Percentiles rank a stretch among this genome's conserved stretches.
phyloP scores from a whole-genome alignment of 2,888 invertebrate species.

The Drosophila subquinaria region DNA sequence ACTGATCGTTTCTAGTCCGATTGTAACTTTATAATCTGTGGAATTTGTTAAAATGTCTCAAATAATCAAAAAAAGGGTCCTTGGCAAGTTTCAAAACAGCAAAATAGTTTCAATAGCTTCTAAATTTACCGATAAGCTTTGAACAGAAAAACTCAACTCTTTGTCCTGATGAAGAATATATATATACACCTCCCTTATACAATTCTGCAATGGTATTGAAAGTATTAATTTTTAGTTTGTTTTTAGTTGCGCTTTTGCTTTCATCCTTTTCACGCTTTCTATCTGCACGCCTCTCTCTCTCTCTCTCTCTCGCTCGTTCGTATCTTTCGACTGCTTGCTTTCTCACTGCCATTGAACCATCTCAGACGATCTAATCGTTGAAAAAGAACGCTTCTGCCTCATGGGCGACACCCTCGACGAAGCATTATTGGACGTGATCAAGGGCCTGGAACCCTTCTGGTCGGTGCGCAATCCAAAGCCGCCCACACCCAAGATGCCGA shows the following conservation, averaged over 20 bases:
- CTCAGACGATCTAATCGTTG: slow-evolving; percentile 93
- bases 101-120: too few species aligned
- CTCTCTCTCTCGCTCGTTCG: slow-evolving; percentile 37
- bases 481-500: slow-evolving; percentile 84
- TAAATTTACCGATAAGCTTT: too few species aligned
- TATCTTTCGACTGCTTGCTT: slow-evolving; percentile 56
- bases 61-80: too few species aligned
- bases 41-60: neutral
- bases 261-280: slow-evolving; percentile 63
- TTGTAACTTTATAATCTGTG: neutral
- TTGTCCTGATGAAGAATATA: too few species aligned
- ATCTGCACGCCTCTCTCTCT: slow-evolving; percentile 53
- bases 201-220: neutral
- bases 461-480: slow-evolving; percentile 85
- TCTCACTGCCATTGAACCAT: slow-evolving; percentile 46
- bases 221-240: slow-evolving; percentile 54
- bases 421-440: slow-evolving; percentile 94
- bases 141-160: too few species aligned
- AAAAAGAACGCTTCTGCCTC: slow-evolving; percentile 96
- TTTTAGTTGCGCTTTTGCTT: slow-evolving; percentile 51
- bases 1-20: neutral
- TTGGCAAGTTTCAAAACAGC: too few species aligned
- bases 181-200: neutral
- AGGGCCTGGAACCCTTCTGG: slow-evolving; percentile 87
- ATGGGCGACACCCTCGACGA: slow-evolving; percentile 97